Evolutionary conservation across 2,113 vertebrate genomes (phyloP).

Genomic region (Lipophrys pholis): DNA sequence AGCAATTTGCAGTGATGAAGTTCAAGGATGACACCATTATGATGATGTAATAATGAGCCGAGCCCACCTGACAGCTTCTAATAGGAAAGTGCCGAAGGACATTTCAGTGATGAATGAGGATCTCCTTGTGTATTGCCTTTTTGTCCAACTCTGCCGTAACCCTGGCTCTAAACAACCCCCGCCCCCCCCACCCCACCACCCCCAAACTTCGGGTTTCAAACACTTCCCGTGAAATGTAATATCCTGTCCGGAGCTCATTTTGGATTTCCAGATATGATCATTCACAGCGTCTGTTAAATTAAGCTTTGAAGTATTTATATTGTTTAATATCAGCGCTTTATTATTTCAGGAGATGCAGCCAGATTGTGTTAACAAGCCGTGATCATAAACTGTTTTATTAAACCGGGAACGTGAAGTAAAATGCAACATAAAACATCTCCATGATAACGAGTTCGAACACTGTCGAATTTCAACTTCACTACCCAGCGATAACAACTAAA

Average conservation of each 20-base stretch:
- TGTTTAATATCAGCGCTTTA: constrained; percentile 20
- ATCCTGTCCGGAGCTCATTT: constrained; percentile 56
- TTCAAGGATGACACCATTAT: constrained; percentile 82
- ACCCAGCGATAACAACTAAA: too few species aligned
- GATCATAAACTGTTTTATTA: constrained; percentile 26
- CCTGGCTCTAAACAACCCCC: constrained; percentile 52
- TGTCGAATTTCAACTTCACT: too few species aligned
- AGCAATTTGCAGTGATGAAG: constrained; percentile 82
- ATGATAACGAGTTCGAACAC: too few species aligned
- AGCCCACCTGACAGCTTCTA: constrained; percentile 73
- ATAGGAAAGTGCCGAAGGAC: constrained; percentile 76
- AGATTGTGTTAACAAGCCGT: constrained; percentile 16
- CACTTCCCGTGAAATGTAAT: constrained; percentile 42
- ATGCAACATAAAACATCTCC: too few species aligned
- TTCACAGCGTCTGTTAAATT: constrained; percentile 32
- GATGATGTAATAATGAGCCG: constrained; percentile 78
- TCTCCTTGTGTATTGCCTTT: constrained; percentile 52
- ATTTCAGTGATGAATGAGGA: constrained; percentile 71
- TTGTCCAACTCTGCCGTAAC: constrained; percentile 44
- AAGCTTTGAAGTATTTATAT: constrained; percentile 30
- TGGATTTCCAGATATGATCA: constrained; percentile 44
- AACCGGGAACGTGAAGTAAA: neutral
- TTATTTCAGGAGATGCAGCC: constrained; percentile 10
- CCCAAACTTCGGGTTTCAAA: neutral
- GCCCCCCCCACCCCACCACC: constrained; percentile 7